These are phyloP conservation scores for Standfussiana lucernea DNA, from an alignment of 2,888 invertebrate species.

Conservation along the genomic window DNA sequence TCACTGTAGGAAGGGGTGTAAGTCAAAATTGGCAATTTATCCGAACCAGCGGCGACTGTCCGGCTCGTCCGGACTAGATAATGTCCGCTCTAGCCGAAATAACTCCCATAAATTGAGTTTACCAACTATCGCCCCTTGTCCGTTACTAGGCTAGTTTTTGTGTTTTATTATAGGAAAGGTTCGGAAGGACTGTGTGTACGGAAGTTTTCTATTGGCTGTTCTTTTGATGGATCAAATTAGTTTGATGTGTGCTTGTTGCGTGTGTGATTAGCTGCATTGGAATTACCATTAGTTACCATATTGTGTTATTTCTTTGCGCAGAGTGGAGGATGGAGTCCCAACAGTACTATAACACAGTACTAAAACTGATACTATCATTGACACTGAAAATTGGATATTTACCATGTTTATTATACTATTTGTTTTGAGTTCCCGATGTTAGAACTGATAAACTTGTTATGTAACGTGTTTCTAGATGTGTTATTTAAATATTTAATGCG, in stretches of 20 bases:
- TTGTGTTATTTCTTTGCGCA: neutral
- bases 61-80: conserved; percentile 76
- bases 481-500: too few species aligned
- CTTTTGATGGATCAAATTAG: conserved; percentile 43
- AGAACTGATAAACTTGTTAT: neutral
- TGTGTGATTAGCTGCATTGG: neutral
- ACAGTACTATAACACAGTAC: neutral
- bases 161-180: conserved; percentile 63
- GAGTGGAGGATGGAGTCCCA: too few species aligned
- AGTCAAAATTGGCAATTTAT: conserved; percentile 87
- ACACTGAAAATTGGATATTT: too few species aligned
- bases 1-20: conserved; percentile 74
- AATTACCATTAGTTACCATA: neutral
- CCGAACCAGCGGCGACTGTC: conserved; percentile 70
- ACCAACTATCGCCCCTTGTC: conserved; percentile 74
- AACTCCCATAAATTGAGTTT: conserved; percentile 85
- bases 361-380: too few species aligned
- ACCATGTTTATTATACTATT: too few species aligned
- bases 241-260: conserved; percentile 10
- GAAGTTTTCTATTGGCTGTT: conserved; percentile 55
- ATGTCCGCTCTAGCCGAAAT: conserved; percentile 80
- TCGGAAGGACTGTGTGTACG: conserved; percentile 49
- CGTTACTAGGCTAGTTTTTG: conserved; percentile 62
- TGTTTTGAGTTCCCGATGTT: too few species aligned
- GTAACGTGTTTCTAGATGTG: neutral